Evolutionary conservation across 2,888 invertebrate species (phyloP).

Genomic region (Drosophila helvetica): DNA sequence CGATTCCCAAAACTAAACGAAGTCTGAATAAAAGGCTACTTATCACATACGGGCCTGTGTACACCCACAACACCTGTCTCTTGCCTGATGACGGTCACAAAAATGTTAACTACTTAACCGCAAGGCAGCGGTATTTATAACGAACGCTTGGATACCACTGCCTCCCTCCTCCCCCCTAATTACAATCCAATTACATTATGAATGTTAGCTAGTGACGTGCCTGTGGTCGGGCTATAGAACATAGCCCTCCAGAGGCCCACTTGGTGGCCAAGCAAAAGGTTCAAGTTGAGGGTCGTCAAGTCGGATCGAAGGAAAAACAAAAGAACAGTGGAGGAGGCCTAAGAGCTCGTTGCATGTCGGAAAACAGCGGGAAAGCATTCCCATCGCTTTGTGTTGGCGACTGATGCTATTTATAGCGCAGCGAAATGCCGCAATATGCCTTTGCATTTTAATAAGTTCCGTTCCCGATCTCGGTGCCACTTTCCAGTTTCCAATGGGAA

Average conservation of each 20-base stretch:
- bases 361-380: slow-evolving; percentile 14
- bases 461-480: background rate
- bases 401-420: slow-evolving; percentile 46
- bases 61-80: background rate
- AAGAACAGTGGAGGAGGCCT: slow-evolving; percentile 13
- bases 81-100: background rate
- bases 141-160: slow-evolving; percentile 10
- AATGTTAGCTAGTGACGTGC: slow-evolving; percentile 37
- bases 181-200: slow-evolving; percentile 62
- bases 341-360: slow-evolving; percentile 48
- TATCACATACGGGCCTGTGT: background rate
- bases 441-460: slow-evolving; percentile 5
- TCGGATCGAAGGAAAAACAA: slow-evolving; percentile 3
- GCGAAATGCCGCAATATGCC: slow-evolving; percentile 42
- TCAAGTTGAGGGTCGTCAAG: slow-evolving; percentile 73
- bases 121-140: slow-evolving; percentile 12
- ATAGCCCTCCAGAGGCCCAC: slow-evolving; percentile 1
- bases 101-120: background rate
- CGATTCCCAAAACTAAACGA: no score
- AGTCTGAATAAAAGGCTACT: background rate
- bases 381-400: slow-evolving; percentile 14
- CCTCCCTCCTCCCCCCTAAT: background rate
- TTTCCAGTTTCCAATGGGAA: background rate
- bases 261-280: slow-evolving; percentile 43
- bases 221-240: slow-evolving; percentile 11